Conservation (phyloP, 1,140 invertebrate genomes). For the Zophobas atratus region DNA sequence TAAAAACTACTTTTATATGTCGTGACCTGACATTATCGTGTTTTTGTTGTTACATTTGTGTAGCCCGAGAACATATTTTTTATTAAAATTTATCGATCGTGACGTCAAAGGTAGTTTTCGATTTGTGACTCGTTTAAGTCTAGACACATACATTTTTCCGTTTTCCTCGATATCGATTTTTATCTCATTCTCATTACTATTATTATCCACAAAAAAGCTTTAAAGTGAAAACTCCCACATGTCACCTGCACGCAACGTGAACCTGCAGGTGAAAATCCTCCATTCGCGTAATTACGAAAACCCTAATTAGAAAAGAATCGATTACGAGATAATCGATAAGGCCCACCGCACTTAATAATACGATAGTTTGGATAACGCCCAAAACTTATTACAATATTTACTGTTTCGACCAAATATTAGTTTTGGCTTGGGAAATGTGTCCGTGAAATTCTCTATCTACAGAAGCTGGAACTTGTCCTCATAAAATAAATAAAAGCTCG, state of each 20-base stretch:
- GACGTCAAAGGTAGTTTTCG: no score
- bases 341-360: background rate
- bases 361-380: background rate
- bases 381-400: background rate
- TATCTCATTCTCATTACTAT: no score
- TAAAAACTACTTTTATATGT: slow-evolving; percentile 11
- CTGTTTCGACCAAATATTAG: slow-evolving; percentile 10
- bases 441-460: slow-evolving; percentile 8
- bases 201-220: no score
- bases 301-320: background rate
- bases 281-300: no score
- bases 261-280: no score
- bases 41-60: background rate
- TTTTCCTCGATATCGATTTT: no score
- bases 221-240: no score
- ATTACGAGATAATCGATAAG: background rate
- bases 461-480: slow-evolving; percentile 12
- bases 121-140: no score
- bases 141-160: no score
- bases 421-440: slow-evolving; percentile 16
- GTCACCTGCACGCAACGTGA: no score
- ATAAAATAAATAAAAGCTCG: slow-evolving; percentile 8
- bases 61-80: no score
- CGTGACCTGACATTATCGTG: slow-evolving; percentile 1
- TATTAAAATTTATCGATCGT: no score